Base-by-base conservation (phyloP, 2,113 vertebrate species). In the Pavo muticus region DNA sequence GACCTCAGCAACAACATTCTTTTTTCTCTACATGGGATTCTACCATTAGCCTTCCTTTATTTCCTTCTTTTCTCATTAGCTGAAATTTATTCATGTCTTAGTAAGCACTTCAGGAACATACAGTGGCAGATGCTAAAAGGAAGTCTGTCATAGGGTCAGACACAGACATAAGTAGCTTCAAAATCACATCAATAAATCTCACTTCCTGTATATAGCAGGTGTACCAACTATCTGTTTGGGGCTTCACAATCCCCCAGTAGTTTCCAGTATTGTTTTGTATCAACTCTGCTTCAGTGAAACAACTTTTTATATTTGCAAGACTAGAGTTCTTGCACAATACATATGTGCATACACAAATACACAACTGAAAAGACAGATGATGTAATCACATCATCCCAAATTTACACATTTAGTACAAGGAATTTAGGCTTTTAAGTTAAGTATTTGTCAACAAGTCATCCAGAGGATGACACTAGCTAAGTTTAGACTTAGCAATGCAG, bases 1-100 rank as follows among this genome's bases (percentile, higher is more conserved):
- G 67, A 92, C 10, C n/a, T 35, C 42, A 70, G 60, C 81, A 47
- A 0, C 30, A 74, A 44, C 14, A 7, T 83, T 50, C 16, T 69
- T 32, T 2, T 29, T 72, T 69, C 45, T 68, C 67, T 68, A 67
- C 6, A 73, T 11, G 9, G 35, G 48, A 93, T 64, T 76, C 72
- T 42, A 80, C 14, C 11, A n/a, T n/a, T 30, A 1, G 47, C 3
- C 1, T 37, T 15, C 14, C 0, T 5, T 6, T 13, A 12, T 37
- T 39, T 24, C 23, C 35, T 16, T 16, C 45, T 65, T 29, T 67
- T 67, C 42, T 23, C 39, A 40, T 40, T 40, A 23, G 29, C 11
- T n/a, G n/a, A 82, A 39, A 27, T 5, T 29, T 70, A 93, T 57
- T 30, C 29, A 32, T 57, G 72, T 30, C 18, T 72, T 32, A 79